A percentile compares a stretch with the other conserved stretches of the same genome.
Evolutionary conservation across 2,888 invertebrate species (phyloP).

Genomic region (Antheraea yamamai): DNA sequence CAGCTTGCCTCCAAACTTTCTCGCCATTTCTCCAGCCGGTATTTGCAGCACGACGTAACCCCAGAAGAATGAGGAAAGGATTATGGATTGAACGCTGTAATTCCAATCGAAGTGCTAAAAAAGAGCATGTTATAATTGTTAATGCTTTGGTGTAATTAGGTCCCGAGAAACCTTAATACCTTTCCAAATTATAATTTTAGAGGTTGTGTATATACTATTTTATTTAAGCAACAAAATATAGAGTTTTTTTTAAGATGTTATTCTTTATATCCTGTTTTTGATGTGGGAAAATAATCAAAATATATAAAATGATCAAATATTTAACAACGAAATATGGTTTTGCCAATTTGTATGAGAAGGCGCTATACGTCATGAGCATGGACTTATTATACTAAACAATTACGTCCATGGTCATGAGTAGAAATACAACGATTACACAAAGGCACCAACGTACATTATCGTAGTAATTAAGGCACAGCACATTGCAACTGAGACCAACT

Average conservation of each 20-base stretch:
- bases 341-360: constrained; percentile 2
- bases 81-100: constrained; percentile 58
- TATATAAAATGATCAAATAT: background rate
- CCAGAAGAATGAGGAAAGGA: constrained; percentile 79
- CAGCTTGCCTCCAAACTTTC: constrained; percentile 84
- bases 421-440: background rate
- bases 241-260: too few relatives aligned
- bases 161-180: background rate
- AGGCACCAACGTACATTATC: too few relatives aligned
- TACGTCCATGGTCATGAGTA: background rate
- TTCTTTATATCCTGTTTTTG: too few relatives aligned
- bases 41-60: constrained; percentile 85
- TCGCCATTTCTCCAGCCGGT: constrained; percentile 84
- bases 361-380: background rate
- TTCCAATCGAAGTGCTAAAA: constrained; percentile 70
- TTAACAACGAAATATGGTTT: background rate
- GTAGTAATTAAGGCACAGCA: too few relatives aligned
- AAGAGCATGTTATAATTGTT: constrained; percentile 17
- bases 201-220: too few relatives aligned
- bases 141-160: background rate
- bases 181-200: background rate
- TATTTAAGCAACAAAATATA: too few relatives aligned
- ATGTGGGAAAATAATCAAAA: background rate
- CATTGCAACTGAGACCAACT: background rate
- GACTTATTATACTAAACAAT: too few relatives aligned